Conservation (phyloP, 1,140 invertebrate genomes). For the Dolichoris vasculosae region DNA sequence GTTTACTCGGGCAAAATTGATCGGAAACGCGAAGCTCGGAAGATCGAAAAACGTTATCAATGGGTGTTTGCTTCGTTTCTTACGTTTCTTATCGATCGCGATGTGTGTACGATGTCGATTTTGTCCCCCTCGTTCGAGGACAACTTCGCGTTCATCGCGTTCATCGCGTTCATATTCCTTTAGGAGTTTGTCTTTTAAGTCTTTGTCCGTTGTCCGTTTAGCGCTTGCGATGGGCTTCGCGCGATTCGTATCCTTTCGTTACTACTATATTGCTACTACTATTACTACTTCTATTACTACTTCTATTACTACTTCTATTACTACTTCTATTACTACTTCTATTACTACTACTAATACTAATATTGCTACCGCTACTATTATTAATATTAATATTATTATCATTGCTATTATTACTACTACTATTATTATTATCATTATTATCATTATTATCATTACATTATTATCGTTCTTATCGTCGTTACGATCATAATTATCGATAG, state of each 20-base stretch:
- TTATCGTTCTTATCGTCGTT: not conserved
- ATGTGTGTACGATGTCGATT: slow-evolving; percentile 29
- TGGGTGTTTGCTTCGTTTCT: too few relatives aligned
- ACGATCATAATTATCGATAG: not conserved
- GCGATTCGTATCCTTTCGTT: slow-evolving; percentile 19
- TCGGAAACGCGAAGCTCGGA: too few relatives aligned
- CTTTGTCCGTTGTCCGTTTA: slow-evolving; percentile 6
- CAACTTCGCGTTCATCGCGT: not conserved
- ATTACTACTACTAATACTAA: not conserved
- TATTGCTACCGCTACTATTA: not conserved
- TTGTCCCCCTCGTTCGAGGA: not conserved
- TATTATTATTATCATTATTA: not conserved
- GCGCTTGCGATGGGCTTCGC: slow-evolving; percentile 40
- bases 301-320: too few relatives aligned
- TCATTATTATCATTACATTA: too few relatives aligned
- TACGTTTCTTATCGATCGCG: not conserved
- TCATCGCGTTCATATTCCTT: too few relatives aligned
- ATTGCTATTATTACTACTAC: slow-evolving; percentile 1
- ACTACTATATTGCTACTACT: slow-evolving; percentile 20
- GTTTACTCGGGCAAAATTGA: too few relatives aligned
- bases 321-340: too few relatives aligned
- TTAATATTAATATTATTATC: not conserved
- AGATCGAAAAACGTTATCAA: too few relatives aligned
- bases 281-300: slow-evolving; percentile 22
- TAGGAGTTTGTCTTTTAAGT: slow-evolving; percentile 10